A percentile compares a stretch with the other conserved stretches of the same genome.
phyloP scores from a whole-genome alignment of 2,113 vertebrate species.

The Macrotus californicus region DNA sequence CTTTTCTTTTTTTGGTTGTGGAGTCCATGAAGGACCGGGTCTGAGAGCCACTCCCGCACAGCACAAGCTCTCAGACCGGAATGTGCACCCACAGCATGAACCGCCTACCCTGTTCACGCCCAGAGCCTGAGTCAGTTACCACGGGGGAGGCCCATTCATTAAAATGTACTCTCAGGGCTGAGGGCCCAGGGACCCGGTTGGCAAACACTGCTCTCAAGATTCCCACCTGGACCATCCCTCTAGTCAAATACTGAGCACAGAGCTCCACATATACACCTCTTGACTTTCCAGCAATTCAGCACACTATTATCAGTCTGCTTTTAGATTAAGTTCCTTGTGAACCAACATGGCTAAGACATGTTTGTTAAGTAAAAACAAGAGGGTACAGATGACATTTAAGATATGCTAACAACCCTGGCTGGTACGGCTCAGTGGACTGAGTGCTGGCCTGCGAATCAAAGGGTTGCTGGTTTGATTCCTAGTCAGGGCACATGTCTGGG shows the following conservation, averaged over 20 bases:
- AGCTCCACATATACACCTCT: neutral
- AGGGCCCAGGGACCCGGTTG: neutral
- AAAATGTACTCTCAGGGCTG: accelerated
- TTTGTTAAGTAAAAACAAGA: neutral
- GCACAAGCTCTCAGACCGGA: neutral
- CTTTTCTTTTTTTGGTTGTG: neutral
- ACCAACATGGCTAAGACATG: neutral
- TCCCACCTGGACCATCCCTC: neutral
- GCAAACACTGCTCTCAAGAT: neutral
- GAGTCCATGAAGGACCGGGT: neutral
- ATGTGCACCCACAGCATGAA: accelerated
- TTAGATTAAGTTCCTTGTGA: neutral
- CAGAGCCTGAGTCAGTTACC: neutral
- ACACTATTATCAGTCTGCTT: neutral
- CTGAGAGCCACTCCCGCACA: neutral
- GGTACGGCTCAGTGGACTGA: too few relatives aligned
- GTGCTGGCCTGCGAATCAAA: too few relatives aligned
- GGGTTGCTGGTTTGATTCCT: too few relatives aligned
- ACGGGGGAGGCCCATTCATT: accelerated
- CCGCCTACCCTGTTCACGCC: neutral
- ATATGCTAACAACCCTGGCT: neutral
- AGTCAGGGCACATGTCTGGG: too few relatives aligned
- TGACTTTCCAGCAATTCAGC: neutral
- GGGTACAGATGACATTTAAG: neutral
- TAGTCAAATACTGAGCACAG: too few relatives aligned